Evolutionary conservation across 2,797 vertebrate species (phyloP).

Genomic region (Cyprinodon diabolis): DNA sequence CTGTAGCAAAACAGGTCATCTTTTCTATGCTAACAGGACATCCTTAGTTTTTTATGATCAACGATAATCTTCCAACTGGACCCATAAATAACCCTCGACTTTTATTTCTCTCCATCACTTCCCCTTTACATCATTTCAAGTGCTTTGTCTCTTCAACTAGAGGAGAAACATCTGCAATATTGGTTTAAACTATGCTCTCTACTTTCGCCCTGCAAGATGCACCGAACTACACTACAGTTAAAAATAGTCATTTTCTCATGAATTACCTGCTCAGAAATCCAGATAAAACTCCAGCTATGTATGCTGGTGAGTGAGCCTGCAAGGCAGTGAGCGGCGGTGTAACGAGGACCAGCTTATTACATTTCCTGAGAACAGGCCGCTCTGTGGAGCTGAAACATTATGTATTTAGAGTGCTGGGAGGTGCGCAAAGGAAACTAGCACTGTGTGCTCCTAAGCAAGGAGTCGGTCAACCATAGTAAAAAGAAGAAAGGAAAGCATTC

Average conservation of each 20-base stretch:
- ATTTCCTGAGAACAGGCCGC: slow-evolving; percentile 19
- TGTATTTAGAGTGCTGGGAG: slow-evolving; percentile 43
- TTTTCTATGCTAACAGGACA: background rate
- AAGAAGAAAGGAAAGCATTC: slow-evolving; percentile 36
- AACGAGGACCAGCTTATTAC: slow-evolving; percentile 12
- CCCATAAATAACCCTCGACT: background rate
- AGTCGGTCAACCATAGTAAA: slow-evolving; percentile 30
- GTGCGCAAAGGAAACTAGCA: slow-evolving; percentile 41
- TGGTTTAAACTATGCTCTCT: background rate
- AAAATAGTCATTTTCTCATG: background rate
- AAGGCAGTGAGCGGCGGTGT: slow-evolving; percentile 8
- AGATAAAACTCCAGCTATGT: no score
- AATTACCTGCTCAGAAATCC: slow-evolving; percentile 11
- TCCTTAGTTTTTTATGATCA: background rate
- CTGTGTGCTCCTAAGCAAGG: slow-evolving; percentile 23
- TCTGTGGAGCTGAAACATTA: slow-evolving; percentile 12
- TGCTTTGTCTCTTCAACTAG: background rate
- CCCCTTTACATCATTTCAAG: background rate
- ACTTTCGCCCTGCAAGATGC: background rate
- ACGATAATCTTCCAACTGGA: background rate
- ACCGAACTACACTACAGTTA: slow-evolving; percentile 32
- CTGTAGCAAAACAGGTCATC: background rate
- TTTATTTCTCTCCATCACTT: background rate
- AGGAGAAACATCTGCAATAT: background rate
- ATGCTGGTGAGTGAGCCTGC: slow-evolving; percentile 25